Evolutionary conservation across 2,888 invertebrate genomes (phyloP), one percentile per base, ranked within the genome.

Genomic region (Erebia aethiops): DNA sequence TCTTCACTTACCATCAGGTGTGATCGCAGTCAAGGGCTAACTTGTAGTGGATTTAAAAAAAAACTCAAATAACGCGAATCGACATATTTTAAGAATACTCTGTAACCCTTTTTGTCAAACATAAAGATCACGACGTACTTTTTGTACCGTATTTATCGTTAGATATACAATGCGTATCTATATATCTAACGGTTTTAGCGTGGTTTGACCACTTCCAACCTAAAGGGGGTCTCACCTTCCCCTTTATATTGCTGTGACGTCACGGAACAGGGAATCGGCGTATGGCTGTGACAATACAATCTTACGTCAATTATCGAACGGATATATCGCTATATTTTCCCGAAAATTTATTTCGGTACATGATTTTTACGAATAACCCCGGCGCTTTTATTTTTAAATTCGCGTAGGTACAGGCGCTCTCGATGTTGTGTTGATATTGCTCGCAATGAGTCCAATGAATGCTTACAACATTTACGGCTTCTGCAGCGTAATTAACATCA

Each of bases 361-460:
- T 78, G 78, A 78, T 77, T 76, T 79, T 76, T 71, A 75, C 73
- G 75, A 73, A 77, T 76, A 73, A 75, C 74, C 71, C 70, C 65
- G 70, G 67, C 71, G 69, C 64, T 75, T 79, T 80, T 89, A 88
- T 90, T 88, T 85, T 84, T 88, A 89, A 87, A 83, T 80, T 80
- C 77, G 79, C 80, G 82, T 84, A 81, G 79, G 82, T 81, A 80
- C 74, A 62, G 71, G 74, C 74, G 74, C 74, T 70, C 76, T 76
- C 77, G 70, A 71, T 74, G 69, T 75, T 74, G 72, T 75, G 75
- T 62, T 62, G 21, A 21, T 49, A 83, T 84, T 82, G 77, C 78
- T 78, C 78, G 81, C 81, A 89, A 85, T 79, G 84, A 80, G 87
- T 86, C 82, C 85, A 84, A 82, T 80, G 77, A 82, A 83, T 84